These are phyloP conservation scores for Chaenocephalus aceratus DNA, from an alignment of 2,113 vertebrate species.

Conservation along the genomic window DNA sequence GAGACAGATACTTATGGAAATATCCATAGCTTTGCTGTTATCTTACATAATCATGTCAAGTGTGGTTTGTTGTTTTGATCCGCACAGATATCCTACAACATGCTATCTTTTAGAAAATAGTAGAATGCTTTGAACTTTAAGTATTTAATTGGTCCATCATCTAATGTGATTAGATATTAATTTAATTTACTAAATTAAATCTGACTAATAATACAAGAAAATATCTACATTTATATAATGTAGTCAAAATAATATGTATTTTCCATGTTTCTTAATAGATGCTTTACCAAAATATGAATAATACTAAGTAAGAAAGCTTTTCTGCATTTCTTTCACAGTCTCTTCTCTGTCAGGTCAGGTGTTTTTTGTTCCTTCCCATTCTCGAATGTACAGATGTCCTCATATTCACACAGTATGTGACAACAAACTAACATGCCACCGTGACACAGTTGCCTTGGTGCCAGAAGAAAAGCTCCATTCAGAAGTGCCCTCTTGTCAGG, in stretches of 20 bases:
- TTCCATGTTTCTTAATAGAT: background rate
- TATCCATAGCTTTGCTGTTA: background rate
- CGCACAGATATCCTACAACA: background rate
- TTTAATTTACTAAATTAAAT: background rate
- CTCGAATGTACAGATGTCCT: background rate
- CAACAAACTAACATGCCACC: constrained; percentile 35
- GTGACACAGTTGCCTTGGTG: constrained; percentile 41
- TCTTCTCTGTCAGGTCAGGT: background rate
- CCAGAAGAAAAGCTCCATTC: background rate
- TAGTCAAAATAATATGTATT: background rate
- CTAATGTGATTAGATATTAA: background rate
- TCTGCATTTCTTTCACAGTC: background rate
- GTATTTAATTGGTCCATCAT: background rate
- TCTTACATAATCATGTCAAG: background rate
- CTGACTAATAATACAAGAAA: background rate
- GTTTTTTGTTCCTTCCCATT: background rate
- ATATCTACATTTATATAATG: background rate
- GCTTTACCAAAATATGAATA: background rate
- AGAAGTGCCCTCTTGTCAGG: constrained; percentile 46
- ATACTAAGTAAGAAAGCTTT: background rate
- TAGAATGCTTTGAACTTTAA: background rate
- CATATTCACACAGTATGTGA: constrained; percentile 19
- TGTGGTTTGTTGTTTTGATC: background rate
- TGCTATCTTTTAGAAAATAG: background rate
- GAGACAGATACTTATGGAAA: background rate